These are phyloP conservation scores for Nephrotoma guestfalica DNA, from an alignment of 2,888 invertebrate species.

Conservation along the genomic window DNA sequence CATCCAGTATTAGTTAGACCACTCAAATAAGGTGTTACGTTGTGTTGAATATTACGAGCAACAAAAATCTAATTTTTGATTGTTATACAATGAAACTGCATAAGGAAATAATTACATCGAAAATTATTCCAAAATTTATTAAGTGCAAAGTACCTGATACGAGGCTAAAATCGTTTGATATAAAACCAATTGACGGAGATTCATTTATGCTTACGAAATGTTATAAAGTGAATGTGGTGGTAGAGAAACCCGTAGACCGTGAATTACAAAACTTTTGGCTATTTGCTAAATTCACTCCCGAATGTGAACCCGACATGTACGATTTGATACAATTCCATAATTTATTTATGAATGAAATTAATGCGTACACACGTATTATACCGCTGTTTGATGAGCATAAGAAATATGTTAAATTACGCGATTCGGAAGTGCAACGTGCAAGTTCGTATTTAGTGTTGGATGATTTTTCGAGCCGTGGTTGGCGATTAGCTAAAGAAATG, in stretches of 20 bases:
- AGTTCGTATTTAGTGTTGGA: conserved; percentile 21
- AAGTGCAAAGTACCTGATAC: neutral
- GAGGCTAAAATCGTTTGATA: neutral
- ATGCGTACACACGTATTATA: conserved; percentile 22
- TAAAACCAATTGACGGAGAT: conserved; percentile 7
- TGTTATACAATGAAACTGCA: neutral
- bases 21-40: neutral
- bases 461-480: conserved; percentile 22
- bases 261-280: conserved; percentile 3
- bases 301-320: conserved; percentile 18
- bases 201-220: conserved; percentile 26
- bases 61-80: neutral
- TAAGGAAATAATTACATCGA: neutral
- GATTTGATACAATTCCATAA: conserved; percentile 19
- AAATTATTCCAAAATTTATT: neutral
- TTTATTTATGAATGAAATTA: conserved; percentile 26
- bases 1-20: neutral
- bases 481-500: conserved; percentile 19
- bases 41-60: neutral
- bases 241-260: conserved; percentile 13
- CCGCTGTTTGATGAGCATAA: conserved; percentile 19
- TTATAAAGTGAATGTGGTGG: conserved; percentile 19
- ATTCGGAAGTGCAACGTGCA: neutral
- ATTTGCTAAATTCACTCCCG: conserved; percentile 23
- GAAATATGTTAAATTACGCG: conserved; percentile 16